Conservation (phyloP, 30 jellyfish, hydroid and myxozoan species). For the Aurelia sp. region DNA sequence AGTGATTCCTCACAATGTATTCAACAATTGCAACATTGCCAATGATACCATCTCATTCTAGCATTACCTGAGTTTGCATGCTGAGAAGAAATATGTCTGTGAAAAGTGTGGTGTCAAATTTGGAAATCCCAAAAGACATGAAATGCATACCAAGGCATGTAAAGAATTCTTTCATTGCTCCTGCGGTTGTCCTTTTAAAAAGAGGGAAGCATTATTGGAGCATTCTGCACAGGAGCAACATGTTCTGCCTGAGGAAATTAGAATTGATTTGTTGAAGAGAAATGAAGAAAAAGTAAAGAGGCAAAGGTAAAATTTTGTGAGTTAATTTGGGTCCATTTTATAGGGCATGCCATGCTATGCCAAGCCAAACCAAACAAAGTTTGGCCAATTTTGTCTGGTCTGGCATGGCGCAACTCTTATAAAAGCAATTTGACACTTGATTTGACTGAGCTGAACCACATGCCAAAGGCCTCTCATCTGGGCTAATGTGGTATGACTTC, state of each 20-base stretch:
- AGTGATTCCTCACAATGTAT: no score
- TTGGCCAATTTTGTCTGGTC: no score
- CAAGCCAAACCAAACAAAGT: no score
- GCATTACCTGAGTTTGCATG: constrained; percentile 64
- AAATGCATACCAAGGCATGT: constrained; percentile 34
- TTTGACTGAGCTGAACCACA: no score
- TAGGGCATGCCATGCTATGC: no score
- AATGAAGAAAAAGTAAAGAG: neutral
- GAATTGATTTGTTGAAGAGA: neutral
- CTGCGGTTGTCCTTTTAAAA: constrained; percentile 65
- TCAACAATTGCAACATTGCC: no score
- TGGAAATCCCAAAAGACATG: constrained; percentile 51
- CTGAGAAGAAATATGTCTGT: constrained; percentile 62
- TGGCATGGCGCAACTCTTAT: no score
- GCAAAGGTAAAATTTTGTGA: constrained; percentile 26
- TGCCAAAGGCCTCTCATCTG: no score
- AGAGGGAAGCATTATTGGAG: constrained; percentile 14
- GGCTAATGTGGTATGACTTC: no score
- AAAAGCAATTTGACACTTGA: no score
- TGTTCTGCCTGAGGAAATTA: constrained; percentile 51
- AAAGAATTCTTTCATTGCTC: constrained; percentile 21
- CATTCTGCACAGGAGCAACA: constrained; percentile 47
- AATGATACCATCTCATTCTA: neutral
- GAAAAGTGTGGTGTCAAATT: constrained; percentile 52
- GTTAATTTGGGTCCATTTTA: no score